Evolutionary conservation across 2,113 vertebrate species (phyloP).

Genomic region (Xiphorhynchus elegans): DNA sequence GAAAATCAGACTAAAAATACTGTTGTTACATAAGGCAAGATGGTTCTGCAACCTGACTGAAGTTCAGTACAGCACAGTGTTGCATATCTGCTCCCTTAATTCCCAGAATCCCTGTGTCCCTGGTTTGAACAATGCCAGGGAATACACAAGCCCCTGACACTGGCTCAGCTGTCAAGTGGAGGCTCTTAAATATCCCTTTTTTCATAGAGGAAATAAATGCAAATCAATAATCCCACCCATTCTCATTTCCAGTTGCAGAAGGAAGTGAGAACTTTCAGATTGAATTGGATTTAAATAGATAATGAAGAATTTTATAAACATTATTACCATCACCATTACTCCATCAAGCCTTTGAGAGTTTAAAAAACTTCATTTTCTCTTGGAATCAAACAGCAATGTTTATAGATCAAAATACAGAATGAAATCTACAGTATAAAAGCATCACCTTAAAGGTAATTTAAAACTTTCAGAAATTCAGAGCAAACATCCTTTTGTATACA

Average conservation of each 20-base stretch:
- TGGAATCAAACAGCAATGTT: background rate
- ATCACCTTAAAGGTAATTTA: background rate
- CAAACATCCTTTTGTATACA: background rate
- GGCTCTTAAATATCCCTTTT: background rate
- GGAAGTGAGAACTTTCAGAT: background rate
- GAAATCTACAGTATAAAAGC: background rate
- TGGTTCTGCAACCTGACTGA: background rate
- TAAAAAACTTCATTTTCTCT: background rate
- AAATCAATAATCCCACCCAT: background rate
- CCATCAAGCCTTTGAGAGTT: background rate
- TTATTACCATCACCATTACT: background rate
- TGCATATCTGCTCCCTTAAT: background rate
- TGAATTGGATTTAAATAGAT: background rate
- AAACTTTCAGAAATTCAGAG: background rate
- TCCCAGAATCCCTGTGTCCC: background rate
- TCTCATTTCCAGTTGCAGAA: background rate
- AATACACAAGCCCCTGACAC: background rate
- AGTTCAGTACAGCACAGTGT: background rate
- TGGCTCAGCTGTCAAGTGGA: background rate
- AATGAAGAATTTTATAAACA: background rate
- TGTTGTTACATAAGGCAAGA: background rate
- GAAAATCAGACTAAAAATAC: slow-evolving; percentile 22
- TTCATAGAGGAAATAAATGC: background rate
- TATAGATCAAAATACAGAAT: background rate
- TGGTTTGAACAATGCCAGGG: background rate